Evolutionary conservation across 2,113 vertebrate genomes (phyloP).

Genomic region (Arenaria interpres): DNA sequence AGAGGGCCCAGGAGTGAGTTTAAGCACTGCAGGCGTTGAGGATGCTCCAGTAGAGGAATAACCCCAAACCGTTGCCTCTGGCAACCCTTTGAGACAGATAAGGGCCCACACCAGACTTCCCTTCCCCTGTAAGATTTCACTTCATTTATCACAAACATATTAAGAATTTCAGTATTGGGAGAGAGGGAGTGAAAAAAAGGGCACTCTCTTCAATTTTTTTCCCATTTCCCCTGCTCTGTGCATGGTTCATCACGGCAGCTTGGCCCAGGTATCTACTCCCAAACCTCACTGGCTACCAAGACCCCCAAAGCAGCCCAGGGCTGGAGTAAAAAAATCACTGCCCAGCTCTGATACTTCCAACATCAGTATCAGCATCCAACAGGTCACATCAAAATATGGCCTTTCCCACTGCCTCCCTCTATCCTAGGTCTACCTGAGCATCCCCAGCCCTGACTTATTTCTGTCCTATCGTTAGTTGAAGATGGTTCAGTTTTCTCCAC

Average conservation of each 20-base stretch:
- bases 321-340: not conserved
- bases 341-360: not conserved
- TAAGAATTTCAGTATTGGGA: not conserved
- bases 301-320: not conserved
- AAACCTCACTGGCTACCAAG: not conserved
- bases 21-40: not conserved
- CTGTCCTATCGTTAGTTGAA: rapidly evolving
- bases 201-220: not conserved
- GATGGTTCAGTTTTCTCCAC: not conserved
- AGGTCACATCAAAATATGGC: not conserved
- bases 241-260: not conserved
- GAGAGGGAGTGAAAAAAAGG: too few relatives aligned
- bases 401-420: not conserved
- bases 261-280: not conserved
- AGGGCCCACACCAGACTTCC: not conserved
- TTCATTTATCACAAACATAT: not conserved
- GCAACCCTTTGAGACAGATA: not conserved
- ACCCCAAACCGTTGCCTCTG: not conserved
- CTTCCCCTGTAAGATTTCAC: not conserved
- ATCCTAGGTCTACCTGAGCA: not conserved
- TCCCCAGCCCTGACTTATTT: not conserved
- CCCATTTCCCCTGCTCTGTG: not conserved
- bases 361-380: rapidly evolving
- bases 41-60: not conserved
- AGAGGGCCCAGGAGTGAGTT: not conserved